Base-by-base conservation (phyloP, 2,113 vertebrate species). In the Vireo altiloquus region DNA sequence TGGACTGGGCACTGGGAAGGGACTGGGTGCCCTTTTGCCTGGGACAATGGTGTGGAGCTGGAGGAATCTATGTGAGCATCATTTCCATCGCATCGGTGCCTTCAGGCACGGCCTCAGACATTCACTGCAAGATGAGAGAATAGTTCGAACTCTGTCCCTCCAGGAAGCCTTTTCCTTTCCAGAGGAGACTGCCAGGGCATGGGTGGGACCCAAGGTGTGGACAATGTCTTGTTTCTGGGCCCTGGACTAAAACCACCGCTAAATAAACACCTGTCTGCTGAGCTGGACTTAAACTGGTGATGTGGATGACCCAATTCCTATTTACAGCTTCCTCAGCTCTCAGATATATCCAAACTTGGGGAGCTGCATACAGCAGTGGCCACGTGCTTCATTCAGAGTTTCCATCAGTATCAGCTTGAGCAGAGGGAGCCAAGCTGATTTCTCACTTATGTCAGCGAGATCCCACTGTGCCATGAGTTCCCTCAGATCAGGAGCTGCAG, bases 11-110 rank as follows among this genome's bases (percentile, higher is more conserved):
- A 11, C 16, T 60, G 39, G n/a, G 31, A 57, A 71, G 39, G 31
- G 28, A 3, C 13, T 28, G 69, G 1, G 65, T 30, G 10, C 15
- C 9, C 13, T 76, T 54, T 74, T 49, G 30, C 50, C 39, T 12
- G 5, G 25, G 46, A 72, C 46, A 60, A 4, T 0, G 1, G 17
- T 27, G 5, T 0, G 0, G 37, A 85, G 35, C 53, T 39, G 50
- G 27, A 69, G 44, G 27, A 74, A 59, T 57, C 22, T 0, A 0
- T 13, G 23, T 65, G 66, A 88, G 10, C 82, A 54, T 86, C 82
- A 37, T 23, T 69, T 15, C 33, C 3, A 2, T 42, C 11, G 9
- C 3, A 6, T 11, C 1, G 5, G 8, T 61, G 27, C 15, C 61
- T 82, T 78, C 49, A 89, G 69, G 37, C 40, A 37, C 17, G 3